Conservation (phyloP, 2,797 vertebrate species). For the Menidia menidia region DNA sequence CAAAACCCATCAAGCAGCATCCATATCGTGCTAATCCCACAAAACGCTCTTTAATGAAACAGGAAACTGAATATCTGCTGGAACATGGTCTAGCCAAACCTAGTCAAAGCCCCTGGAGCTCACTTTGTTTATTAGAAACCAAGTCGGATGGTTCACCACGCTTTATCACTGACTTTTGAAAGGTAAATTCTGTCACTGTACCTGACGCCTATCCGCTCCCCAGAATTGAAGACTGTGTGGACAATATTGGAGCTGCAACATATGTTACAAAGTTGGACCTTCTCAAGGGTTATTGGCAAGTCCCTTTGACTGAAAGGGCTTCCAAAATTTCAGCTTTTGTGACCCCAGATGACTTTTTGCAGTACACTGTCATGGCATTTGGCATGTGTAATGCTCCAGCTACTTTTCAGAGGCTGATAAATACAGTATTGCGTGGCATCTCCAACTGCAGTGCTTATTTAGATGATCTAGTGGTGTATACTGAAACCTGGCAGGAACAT, state of each 20-base stretch:
- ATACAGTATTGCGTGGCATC: too few species aligned
- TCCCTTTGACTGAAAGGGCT: neutral
- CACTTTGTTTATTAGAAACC: neutral
- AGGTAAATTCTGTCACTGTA: neutral
- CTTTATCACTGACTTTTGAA: neutral
- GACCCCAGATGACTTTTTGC: neutral
- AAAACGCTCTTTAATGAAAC: too few species aligned
- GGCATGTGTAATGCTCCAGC: neutral
- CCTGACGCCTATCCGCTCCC: neutral
- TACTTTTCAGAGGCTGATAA: neutral
- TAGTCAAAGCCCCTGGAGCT: too few species aligned
- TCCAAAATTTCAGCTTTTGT: neutral
- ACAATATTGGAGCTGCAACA: neutral
- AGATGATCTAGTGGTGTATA: too few species aligned
- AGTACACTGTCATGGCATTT: neutral
- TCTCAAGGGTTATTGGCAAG: too few species aligned
- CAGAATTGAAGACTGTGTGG: neutral
- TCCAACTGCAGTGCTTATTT: too few species aligned
- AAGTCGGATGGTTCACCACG: neutral
- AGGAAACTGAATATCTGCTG: too few species aligned
- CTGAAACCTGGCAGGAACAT: too few species aligned
- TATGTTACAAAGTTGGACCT: neutral
- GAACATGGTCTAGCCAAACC: too few species aligned
- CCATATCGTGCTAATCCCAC: too few species aligned
- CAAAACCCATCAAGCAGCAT: too few species aligned